Conservation (phyloP, 2,888 invertebrate species). For the Arge pagana region DNA sequence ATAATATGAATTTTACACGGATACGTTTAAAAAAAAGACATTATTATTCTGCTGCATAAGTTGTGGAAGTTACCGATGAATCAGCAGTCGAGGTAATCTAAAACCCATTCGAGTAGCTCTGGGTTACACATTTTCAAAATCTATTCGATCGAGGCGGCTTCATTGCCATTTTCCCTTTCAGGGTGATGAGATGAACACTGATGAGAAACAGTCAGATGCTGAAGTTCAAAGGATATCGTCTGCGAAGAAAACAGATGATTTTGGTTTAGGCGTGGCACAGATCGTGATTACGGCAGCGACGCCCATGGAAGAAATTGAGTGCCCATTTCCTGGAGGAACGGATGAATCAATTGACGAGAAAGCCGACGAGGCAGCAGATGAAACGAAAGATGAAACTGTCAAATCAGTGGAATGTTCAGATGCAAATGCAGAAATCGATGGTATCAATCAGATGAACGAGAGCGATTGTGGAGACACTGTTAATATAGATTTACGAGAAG, state of each 20-base stretch:
- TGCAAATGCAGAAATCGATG: constrained; percentile 26
- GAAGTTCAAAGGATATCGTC: constrained; percentile 19
- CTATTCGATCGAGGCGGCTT: too few species aligned
- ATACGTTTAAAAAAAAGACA: constrained; percentile 4
- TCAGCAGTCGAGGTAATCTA: constrained; percentile 49
- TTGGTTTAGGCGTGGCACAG: constrained; percentile 82
- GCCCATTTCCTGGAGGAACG: constrained; percentile 71
- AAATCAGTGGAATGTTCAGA: constrained; percentile 32
- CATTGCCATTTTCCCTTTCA: constrained; percentile 3
- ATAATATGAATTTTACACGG: neutral
- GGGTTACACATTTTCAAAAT: neutral
- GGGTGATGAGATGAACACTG: constrained; percentile 15
- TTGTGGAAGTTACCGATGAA: constrained; percentile 52
- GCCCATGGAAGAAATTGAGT: constrained; percentile 88
- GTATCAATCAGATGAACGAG: constrained; percentile 31
- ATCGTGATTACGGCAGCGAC: constrained; percentile 94
- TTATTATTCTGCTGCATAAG: constrained; percentile 31
- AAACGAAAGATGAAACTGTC: constrained; percentile 26
- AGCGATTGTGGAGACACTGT: constrained; percentile 1
- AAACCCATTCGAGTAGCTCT: constrained; percentile 9
- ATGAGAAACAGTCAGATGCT: constrained; percentile 3
- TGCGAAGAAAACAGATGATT: constrained; percentile 56
- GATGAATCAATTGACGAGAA: constrained; percentile 41
- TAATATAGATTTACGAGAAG: constrained; percentile 35
- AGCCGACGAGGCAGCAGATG: constrained; percentile 34